Base-by-base conservation (phyloP, 2,113 vertebrate species). In the Nicator chloris region DNA sequence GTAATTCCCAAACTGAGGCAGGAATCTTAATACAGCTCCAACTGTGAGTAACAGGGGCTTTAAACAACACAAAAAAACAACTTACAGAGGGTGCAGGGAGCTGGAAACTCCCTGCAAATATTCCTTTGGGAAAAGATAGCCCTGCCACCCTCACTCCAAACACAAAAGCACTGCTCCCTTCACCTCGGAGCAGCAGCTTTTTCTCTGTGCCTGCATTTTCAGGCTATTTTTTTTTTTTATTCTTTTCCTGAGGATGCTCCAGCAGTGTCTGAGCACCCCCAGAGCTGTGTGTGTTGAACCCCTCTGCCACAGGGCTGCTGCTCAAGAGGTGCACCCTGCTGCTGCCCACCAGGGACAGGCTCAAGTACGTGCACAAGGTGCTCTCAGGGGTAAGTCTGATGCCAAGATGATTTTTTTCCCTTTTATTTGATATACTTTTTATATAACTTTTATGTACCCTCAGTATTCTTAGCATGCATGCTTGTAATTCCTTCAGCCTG, bases 311-410 rank as follows among this genome's bases (percentile, higher is more conserved):
- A 99, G 99, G 99, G 47, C 66, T 99, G 85, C 93, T 99, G 82
- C 98, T 99, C 80, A 99, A 99, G 95, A 98, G 99, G 86, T 99
- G 98, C 76, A 99, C 99, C 0, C 92, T 99, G 64, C 97, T 99
- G 57, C 79, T 98, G 30, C 98, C 99, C 63, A 99, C 99, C 71
- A 99, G 98, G 82, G 98, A 99, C 22, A 98, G 99, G 93, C 97
- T 99, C 44, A 99, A 98, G 79, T 99, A 98, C 19, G 97, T 98
- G 77, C 98, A 98, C 88, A 98, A 39, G 47, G 64, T 86, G 23
- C 84, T 86, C 64, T 39, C 84, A 15, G 84, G 96, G 97, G 99
- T 99, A 98, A 98, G 70, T 40, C 8, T 16, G 27, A 11, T 5
- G 26, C 10, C 10, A 28, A 11, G 7, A 7, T 13, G 5, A 1